Base-by-base conservation (phyloP, 2,113 vertebrate species). In the Murina feae region DNA sequence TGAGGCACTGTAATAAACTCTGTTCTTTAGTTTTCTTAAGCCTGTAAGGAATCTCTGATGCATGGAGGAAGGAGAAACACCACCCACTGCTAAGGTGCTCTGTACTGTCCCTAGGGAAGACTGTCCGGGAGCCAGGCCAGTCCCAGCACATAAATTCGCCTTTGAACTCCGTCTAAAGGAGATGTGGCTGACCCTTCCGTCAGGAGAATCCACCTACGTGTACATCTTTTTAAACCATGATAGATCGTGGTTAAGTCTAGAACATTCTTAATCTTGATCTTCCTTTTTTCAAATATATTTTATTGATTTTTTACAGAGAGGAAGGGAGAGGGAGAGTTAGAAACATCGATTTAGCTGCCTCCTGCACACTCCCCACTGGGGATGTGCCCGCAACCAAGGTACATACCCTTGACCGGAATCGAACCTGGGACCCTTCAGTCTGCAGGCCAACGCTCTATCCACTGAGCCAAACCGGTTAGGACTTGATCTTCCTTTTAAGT, bases 211-310 rank as follows among this genome's bases (percentile, higher is more conserved):
- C 58, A 87, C 39, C 39, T 78, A 39, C 42, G 11, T 84, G 35
- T 78, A 68, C 47, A 28, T 83, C 60, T 86, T 58, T 32, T 89
- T 75, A 87, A 94, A 39, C 85, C 78, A 85, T 93, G n/a, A n/a
- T n/a, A 90, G 39, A 47, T 49, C 32, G 42, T 25, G 32, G 35
- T 86, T 55, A 83, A 86, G 88, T 87, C 65, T 28, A 72, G 13
- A 32, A 17, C 32, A 76, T 39, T 92, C 39, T 92, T 93, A 76
- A 63, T 42, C 37, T 82, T 91, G 84, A 35, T n/a, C 12, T 60
- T 42, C 47, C n/a, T 86, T 86, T 80, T 53, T n/a, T n/a, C n/a
- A n/a, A n/a, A n/a, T n/a, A n/a, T n/a, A n/a, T n/a, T n/a, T n/a
- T n/a, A n/a, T n/a, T n/a, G n/a, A n/a, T n/a, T n/a, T n/a, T n/a